Base-by-base conservation (phyloP, 1,140 invertebrate genomes). In the Bradysia coprophila region DNA sequence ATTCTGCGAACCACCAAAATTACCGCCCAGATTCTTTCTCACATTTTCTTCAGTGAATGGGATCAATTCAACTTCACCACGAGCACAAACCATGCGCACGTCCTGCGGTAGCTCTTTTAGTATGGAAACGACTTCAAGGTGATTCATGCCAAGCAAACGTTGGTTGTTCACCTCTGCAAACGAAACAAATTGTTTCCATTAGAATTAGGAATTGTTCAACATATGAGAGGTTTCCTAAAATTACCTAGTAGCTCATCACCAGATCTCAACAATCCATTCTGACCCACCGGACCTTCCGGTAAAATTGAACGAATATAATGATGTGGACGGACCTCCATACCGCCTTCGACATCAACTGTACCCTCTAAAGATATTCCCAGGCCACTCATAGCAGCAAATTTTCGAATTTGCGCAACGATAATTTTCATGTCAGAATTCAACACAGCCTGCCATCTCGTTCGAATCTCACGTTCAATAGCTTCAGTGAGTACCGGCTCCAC, bases 361-460 rank as follows among this genome's bases (percentile, higher is more conserved):
- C 93, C 94, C 61, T 98, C 93, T 39, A 97, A 66, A 43, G 88
- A 92, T 46, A 98, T 96, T 8, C 93, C 93, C 20, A 98, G 69
- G 15, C 92, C 92, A 45, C 90, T 86, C 50, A 72, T 82, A 62
- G 79, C 85, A 45, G 75, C 79, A 60, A 77, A 89, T 67, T 87
- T 95, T 55, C 74, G 83, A 51, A 84, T 65, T 52, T 86, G 78
- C 1, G 85, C 88, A 43, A 93, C 83, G 50, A 93, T 81, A 55
- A 93, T 87, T 57, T 89, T 82, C 48, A 80, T 81, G 34, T 88
- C 83, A 56, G 57, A n/a, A 56, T 69, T 69, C 1, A 72, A 55
- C 46, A 90, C 80, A 49, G 80, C 75, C 42, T 79, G 74, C 89
- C 89, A 93, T 58, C 88, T 88, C 18, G 69, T 69, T 55, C 76